Evolutionary conservation across 2,888 invertebrate species (phyloP), one percentile per base, ranked within the genome.

Genomic region (Drosophila putrida): DNA sequence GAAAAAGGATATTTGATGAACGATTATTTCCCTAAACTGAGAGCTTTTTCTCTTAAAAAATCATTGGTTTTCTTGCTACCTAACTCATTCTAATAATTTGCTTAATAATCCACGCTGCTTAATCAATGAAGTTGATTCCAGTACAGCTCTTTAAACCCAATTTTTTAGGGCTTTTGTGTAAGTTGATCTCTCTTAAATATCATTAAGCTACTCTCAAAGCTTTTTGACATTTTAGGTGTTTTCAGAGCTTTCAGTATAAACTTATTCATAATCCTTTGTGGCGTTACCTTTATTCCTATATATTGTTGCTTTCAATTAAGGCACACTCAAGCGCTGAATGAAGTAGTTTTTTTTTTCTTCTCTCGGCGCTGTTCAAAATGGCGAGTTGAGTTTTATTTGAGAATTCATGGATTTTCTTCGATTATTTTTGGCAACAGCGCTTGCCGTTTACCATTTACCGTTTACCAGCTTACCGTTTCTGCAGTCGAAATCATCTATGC

Each of bases 401-500:
- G 44, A 44, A 53, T 44, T 55, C 25, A 15, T 46, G 43, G 50
- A 53, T 51, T 75, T 50, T 39, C 50, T 31, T 13, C 6, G 50
- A 39, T 49, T 62, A 47, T 60, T 63, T 58, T 58, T 57, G 54
- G 54, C 41, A 66, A 38, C 60, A 58, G 64, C 35, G 62, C 15
- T 55, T 55, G 25, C 33, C 39, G 33, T 35, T 28, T 35, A 28
- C 43, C 38, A 13, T 36, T 28, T 55, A 33, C 33, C 39, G 33
- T 35, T 28, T 35, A 28, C 43, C 15, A 36, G 27, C 20, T 55
- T 55, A 25, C 33, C 25, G 33, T 27, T 59, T 15, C 33, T 36
- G 53, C 38, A 15, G 38, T 31, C 20, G 13, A 67, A 71, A 63
- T 68, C 75, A 72, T 77, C 50, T 27, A 28, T 50, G 76, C 49